Evolutionary conservation across 1,140 invertebrate species (phyloP), one percentile per base, ranked within the genome.

Genomic region (Anthonomus grandis): DNA sequence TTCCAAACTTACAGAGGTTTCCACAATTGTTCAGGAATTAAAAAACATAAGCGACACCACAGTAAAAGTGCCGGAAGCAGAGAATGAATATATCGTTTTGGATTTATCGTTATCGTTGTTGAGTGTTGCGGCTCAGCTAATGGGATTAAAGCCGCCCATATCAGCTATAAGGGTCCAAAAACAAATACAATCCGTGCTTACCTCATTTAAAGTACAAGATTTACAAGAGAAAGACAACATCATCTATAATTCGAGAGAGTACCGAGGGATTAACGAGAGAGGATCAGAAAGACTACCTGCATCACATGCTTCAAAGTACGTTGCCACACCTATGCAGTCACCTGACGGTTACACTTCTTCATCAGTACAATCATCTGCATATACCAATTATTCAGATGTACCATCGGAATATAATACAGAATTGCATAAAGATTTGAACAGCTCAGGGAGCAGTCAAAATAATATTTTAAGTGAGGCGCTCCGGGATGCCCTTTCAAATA

Each of bases 101-200:
- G 51, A 31, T n/a, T n/a, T n/a, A n/a, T n/a, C n/a, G n/a, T n/a
- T n/a, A n/a, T n/a, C n/a, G n/a, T n/a, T n/a, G 31, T 23, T 15
- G 17, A 53, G 23, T 34, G 41, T 53, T 45, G 51, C 51, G 13
- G 51, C 38, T 10, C 51, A 53, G 39, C 24, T 53, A 53, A 53
- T 53, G 51, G 19, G 22, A 19, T 45, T 53, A 44, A 42, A 15
- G 18, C 38, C 39, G n/a, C n/a, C n/a, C n/a, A 18, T 42, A 48
- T 53, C 23, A 13, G 51, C 51, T 6, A 53, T 53, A 45, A 19
- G 39, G 39, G 39, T 37, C 15, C 36, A 53, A 31, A 25, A 13
- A 21, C n/a, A 37, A 19, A 46, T 45, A 24, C 36, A 53, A 22
- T 53, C 39, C 22, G 39, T 53, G 18, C 38, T 22, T 45, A 45